phyloP scores from a whole-genome alignment of 1,140 invertebrate genomes.

The Drosophila lacertosa region DNA sequence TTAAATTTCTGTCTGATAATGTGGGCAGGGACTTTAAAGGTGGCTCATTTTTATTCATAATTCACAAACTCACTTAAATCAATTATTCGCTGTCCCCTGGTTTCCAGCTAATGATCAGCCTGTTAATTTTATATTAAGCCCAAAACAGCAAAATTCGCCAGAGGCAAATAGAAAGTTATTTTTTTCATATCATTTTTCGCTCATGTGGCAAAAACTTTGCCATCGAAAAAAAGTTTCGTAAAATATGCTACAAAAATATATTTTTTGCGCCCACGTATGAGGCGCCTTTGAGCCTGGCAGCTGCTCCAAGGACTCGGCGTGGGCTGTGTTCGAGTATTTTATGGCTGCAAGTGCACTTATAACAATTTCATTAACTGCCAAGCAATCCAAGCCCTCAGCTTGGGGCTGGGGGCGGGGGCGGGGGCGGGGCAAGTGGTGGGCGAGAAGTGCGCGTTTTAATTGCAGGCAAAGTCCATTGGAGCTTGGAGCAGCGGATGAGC shows the following conservation, averaged over 20 bases:
- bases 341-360: conserved; percentile 44
- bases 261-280: conserved; percentile 14
- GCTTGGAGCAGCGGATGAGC: conserved; percentile 14
- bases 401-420: too few relatives aligned
- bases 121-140: conserved; percentile 8
- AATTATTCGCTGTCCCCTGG: conserved; percentile 10
- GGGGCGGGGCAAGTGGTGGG: not conserved
- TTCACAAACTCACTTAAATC: conserved; percentile 12
- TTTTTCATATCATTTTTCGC: conserved; percentile 5
- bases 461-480: conserved; percentile 52
- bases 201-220: conserved; percentile 46
- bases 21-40: conserved; percentile 4
- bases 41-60: too few relatives aligned
- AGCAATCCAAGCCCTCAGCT: conserved; percentile 41
- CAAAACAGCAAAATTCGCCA: not conserved
- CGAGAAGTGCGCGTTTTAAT: conserved; percentile 58
- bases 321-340: conserved; percentile 23
- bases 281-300: conserved; percentile 9
- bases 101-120: conserved; percentile 41
- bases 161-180: conserved; percentile 10
- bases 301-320: not conserved
- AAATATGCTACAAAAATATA: conserved; percentile 29
- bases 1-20: conserved; percentile 46
- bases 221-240: conserved; percentile 36
- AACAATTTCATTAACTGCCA: conserved; percentile 76